Base-by-base conservation (phyloP, 2,113 vertebrate genomes). In the Clarias magur region DNA sequence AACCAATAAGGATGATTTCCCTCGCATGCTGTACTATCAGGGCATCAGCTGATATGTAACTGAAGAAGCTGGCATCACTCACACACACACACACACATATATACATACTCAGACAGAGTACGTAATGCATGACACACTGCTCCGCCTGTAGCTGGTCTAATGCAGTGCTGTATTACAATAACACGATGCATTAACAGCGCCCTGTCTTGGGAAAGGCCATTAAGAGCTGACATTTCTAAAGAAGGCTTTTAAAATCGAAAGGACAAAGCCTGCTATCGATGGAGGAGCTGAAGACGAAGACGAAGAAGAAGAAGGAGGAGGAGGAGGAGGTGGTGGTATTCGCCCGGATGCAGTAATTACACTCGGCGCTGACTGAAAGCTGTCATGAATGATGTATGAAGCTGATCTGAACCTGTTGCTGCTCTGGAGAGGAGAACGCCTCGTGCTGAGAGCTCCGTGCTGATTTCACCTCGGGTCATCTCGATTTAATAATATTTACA, bases 321-420 rank as follows among this genome's bases (percentile, higher is more conserved):
- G 17, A 23, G 30, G 21, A 68, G 34, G 65, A 30, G 38, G 30
- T 21, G 30, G 80, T 63, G 80, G 84, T 79, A 70, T 57, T 85
- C 79, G 85, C 76, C 68, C 62, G 83, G 85, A 86, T 86, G 91
- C 81, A 88, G 89, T 89, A 90, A 91, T 91, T 88, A 89, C 83
- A 78, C 67, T 75, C 65, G 57, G 48, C n/a, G 88, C 87, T 25
- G 85, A 82, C 88, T 72, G 86, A 85, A 87, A 81, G 68, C 72
- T 60, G 86, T 70, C 88, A 88, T 90, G 89, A 89, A 88, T 85
- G 86, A 90, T 89, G 86, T 70, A 91, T 88, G 67, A 48, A 21
- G 25, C 57, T 56, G 75, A 54, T 75, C 86, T 62, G 59, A 78
- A 87, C 82, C 63, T 60, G 86, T n/a, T 63, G 86, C 76, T 76